Base-by-base conservation (phyloP, 2,888 invertebrate genomes). In the Sycophila texana region DNA sequence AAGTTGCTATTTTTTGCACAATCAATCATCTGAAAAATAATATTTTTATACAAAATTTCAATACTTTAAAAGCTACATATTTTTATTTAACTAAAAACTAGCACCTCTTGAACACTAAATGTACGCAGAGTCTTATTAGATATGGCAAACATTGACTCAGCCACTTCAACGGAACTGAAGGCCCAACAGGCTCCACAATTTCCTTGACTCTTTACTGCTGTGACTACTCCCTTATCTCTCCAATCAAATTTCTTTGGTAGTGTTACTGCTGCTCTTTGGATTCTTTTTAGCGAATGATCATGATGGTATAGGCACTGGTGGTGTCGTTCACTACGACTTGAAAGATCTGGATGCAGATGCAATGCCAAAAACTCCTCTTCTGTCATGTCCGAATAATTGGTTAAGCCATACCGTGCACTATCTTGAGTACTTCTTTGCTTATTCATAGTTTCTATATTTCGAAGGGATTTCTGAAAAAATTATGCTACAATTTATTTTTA, bases 141-240 rank as follows among this genome's bases (percentile, higher is more conserved):
- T 22, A 96, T 93, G 0, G 96, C 95, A 66, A 93, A 90, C 95
- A 96, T 95, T 0, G 95, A 93, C 89, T 97, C 97, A 67, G 95
- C 92, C 49, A 94, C 93, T 84, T 94, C 95, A 0, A 96, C 92
- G 0, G 94, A 94, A 87, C 96, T 95, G 90, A 96, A 96, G 0
- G 96, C 96, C 96, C 96, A 97, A 88, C 97, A 97, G 0, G 96
- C 96, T 1, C 96, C 96, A 90, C 97, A 97, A 13, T 92, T 85
- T 14, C 94, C 94, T 89, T 97, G 97, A 89, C 94, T 93, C 73
- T 93, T 92, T 0, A 97, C 92, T 0, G 93, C 90, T 1, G 94
- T 93, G 1, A 97, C 91, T 13, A 94, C 93, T 39, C 93, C 93
- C 85, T 93, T 93, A 0, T 92, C 89, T 83, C 95, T 91, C 95